These are phyloP conservation scores for Cinclus cinclus DNA, from an alignment of 2,113 vertebrate genomes.

Conservation along the genomic window DNA sequence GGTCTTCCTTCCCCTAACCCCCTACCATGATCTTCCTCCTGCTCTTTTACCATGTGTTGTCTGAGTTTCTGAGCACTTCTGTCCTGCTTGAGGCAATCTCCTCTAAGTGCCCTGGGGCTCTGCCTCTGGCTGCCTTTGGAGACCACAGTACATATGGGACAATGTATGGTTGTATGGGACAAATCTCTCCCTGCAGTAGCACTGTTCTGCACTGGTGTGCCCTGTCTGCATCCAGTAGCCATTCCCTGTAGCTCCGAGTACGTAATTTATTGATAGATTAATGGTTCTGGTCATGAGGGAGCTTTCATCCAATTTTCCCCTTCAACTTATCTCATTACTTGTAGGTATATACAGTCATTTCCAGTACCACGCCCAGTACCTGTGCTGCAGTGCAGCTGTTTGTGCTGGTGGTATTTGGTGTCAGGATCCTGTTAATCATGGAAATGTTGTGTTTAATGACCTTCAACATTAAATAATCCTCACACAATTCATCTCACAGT, in stretches of 20 bases:
- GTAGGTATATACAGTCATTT: background rate
- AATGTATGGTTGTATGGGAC: background rate
- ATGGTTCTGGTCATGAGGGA: background rate
- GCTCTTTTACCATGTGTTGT: background rate
- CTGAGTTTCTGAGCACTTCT: background rate
- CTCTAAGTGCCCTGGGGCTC: background rate
- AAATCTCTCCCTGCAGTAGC: background rate
- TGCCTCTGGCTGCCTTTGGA: background rate
- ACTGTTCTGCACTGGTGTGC: background rate
- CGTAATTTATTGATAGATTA: background rate
- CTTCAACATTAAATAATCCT: background rate
- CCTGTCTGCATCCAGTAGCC: background rate
- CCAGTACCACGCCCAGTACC: background rate
- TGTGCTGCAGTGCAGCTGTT: background rate
- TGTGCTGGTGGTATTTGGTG: background rate
- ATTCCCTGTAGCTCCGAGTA: background rate
- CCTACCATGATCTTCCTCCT: accelerated
- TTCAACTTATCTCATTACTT: background rate
- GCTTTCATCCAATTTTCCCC: background rate
- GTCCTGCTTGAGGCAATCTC: background rate
- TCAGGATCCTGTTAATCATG: background rate
- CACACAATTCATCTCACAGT: background rate
- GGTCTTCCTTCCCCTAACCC: background rate
- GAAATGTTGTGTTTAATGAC: background rate
- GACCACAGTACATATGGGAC: accelerated